Percentiles rank a stretch among this genome's conserved stretches.
phyloP scores from a whole-genome alignment of 2,888 invertebrate species.

The Dilophus febrilis region DNA sequence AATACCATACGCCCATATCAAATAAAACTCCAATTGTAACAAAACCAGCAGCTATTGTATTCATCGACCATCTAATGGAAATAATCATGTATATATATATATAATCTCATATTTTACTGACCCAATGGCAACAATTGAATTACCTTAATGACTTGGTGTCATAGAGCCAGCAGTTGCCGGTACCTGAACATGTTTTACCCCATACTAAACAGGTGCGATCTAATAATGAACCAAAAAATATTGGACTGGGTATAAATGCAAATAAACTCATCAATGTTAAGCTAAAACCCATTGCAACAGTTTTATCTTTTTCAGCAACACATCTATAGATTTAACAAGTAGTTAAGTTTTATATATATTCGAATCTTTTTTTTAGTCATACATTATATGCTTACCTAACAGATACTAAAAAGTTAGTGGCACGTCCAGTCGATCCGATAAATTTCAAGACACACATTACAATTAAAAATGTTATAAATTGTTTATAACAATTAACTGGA shows the following conservation, averaged over 20 bases:
- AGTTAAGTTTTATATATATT: background rate
- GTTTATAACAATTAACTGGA: conserved; percentile 37
- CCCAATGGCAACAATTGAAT: conserved; percentile 2
- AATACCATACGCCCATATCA: conserved; percentile 50
- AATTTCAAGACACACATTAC: conserved; percentile 42
- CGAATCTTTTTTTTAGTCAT: background rate
- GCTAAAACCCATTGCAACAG: conserved; percentile 52
- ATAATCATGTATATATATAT: too few species aligned
- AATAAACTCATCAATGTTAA: conserved; percentile 50
- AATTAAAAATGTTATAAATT: conserved; percentile 36
- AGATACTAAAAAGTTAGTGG: conserved; percentile 42
- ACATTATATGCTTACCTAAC: conserved; percentile 27
- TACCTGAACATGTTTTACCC: conserved; percentile 52
- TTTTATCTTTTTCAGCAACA: conserved; percentile 54
- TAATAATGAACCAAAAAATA: conserved; percentile 55
- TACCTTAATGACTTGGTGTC: conserved; percentile 40
- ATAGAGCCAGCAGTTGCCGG: conserved; percentile 59
- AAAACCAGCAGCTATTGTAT: conserved; percentile 47
- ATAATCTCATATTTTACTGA: background rate
- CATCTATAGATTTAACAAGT: conserved; percentile 30
- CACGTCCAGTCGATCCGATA: conserved; percentile 39
- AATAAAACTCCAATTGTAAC: conserved; percentile 45
- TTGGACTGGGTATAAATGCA: conserved; percentile 59
- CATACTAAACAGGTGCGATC: conserved; percentile 46
- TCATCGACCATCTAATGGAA: conserved; percentile 36